A percentile compares a stretch with the other conserved stretches of the same genome.
These are phyloP conservation scores for Mercenaria mercenaria DNA, from an alignment of 1,140 invertebrate genomes.

Conservation along the genomic window DNA sequence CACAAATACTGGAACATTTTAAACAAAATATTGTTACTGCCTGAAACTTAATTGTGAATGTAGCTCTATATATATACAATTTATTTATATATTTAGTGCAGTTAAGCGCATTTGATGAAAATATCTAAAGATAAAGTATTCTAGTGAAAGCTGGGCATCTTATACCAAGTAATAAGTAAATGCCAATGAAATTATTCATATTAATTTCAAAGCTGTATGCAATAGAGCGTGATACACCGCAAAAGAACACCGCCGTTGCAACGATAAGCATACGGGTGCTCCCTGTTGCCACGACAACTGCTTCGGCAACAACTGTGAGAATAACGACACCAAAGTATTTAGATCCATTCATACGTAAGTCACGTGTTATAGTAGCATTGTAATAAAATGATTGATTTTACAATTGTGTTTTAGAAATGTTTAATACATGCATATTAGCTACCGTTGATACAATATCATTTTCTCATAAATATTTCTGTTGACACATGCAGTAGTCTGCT, in stretches of 20 bases:
- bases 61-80: too few relatives aligned
- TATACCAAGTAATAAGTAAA: too few relatives aligned
- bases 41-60: too few relatives aligned
- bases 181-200: not conserved
- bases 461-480: too few relatives aligned
- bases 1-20: too few relatives aligned
- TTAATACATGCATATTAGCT: not conserved
- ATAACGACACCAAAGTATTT: not conserved
- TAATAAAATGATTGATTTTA: not conserved
- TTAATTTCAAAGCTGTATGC: conserved; percentile 30
- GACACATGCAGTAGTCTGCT: too few relatives aligned
- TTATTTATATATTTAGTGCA: too few relatives aligned
- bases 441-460: not conserved
- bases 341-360: conserved; percentile 59
- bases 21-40: too few relatives aligned
- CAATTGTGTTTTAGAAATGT: not conserved
- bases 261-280: conserved; percentile 34
- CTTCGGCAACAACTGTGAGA: not conserved
- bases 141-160: too few relatives aligned
- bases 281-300: conserved; percentile 36
- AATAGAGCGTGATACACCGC: conserved; percentile 42
- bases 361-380: too few relatives aligned
- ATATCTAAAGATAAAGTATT: too few relatives aligned
- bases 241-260: conserved; percentile 15
- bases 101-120: too few relatives aligned